Conservation (phyloP, 2,797 vertebrate genomes). For the Acanthurus lineatus region DNA sequence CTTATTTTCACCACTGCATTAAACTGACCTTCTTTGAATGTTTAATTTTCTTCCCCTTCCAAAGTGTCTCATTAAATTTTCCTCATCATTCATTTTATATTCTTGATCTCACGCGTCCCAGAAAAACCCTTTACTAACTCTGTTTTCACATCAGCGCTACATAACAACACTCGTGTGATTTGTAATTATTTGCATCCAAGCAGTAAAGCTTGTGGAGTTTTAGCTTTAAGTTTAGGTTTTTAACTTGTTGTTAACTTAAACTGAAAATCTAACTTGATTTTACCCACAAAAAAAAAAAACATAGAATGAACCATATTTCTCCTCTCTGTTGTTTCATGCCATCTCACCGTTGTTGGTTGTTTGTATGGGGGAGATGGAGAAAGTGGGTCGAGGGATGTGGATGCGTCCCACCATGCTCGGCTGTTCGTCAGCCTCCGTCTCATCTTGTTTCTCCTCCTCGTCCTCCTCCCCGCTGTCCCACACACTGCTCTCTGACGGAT, state of each 20-base stretch:
- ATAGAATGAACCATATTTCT: too few species aligned
- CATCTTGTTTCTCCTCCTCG: conserved; percentile 78
- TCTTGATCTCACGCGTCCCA: neutral
- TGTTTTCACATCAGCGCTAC: neutral
- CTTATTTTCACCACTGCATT: neutral
- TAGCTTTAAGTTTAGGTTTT: too few species aligned
- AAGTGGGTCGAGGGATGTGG: conserved; percentile 86
- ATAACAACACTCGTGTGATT: neutral
- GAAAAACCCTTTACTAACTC: neutral
- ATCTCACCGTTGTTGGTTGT: conserved; percentile 81
- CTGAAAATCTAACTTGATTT: too few species aligned
- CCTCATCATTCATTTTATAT: neutral
- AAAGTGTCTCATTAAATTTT: neutral
- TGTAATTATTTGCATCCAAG: neutral
- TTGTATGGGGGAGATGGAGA: conserved; percentile 75
- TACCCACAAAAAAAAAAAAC: too few species aligned
- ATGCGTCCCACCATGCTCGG: conserved; percentile 82
- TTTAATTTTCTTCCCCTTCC: neutral
- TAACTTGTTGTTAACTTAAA: too few species aligned
- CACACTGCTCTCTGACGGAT: conserved; percentile 92
- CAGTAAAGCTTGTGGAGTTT: neutral
- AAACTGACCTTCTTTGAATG: neutral
- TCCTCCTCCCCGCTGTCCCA: conserved; percentile 89
- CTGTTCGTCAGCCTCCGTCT: conserved; percentile 72
- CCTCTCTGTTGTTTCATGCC: too few species aligned